Evolutionary conservation across 2,888 invertebrate species (phyloP).

Genomic region (Phortica magna): DNA sequence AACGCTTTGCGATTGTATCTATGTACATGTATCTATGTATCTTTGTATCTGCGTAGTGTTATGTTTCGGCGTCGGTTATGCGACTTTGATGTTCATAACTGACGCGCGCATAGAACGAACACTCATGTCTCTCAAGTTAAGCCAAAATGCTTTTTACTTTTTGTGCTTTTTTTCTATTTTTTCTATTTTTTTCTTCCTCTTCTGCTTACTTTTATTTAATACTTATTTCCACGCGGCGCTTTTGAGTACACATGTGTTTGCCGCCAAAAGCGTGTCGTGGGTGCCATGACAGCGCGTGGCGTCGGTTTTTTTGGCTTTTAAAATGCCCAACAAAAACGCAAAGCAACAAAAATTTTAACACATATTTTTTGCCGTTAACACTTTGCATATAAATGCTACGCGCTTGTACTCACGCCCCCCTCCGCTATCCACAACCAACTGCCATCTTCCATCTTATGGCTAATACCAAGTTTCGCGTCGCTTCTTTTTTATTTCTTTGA

Average conservation of each 20-base stretch:
- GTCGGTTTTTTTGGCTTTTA: too few relatives aligned
- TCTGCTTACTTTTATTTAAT: slow-evolving; percentile 39
- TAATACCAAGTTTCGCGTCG: too few relatives aligned
- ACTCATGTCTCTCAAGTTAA: slow-evolving; percentile 57
- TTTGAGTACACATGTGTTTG: background rate
- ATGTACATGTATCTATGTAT: slow-evolving; percentile 16
- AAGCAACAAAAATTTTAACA: too few relatives aligned
- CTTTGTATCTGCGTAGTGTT: background rate
- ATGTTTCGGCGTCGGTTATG: background rate
- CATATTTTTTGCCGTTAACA: too few relatives aligned
- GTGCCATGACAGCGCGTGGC: too few relatives aligned
- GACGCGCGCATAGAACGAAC: slow-evolving; percentile 64
- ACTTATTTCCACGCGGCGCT: background rate
- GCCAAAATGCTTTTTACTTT: slow-evolving; percentile 55
- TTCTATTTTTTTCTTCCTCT: background rate
- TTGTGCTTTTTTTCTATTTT: background rate
- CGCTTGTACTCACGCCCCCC: too few relatives aligned
- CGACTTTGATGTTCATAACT: slow-evolving; percentile 62
- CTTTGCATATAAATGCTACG: too few relatives aligned
- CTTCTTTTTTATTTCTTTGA: too few relatives aligned
- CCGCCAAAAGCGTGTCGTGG: background rate
- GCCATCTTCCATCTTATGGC: too few relatives aligned
- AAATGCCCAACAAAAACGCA: too few relatives aligned
- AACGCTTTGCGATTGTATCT: too few relatives aligned
- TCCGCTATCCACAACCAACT: too few relatives aligned